These are phyloP conservation scores for Colaptes auratus DNA, from an alignment of 2,113 vertebrate genomes.

Conservation along the genomic window DNA sequence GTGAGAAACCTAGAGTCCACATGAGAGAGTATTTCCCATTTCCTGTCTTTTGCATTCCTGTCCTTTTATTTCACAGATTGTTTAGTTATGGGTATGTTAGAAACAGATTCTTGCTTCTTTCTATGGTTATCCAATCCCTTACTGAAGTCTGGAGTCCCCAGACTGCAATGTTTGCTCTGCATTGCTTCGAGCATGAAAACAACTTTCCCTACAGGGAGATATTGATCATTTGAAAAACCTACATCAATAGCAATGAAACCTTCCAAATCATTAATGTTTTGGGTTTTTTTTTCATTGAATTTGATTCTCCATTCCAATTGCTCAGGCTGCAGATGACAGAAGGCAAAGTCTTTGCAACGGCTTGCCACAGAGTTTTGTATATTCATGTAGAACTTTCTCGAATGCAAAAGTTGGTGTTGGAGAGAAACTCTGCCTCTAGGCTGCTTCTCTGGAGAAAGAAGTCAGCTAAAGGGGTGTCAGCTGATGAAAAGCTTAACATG, in stretches of 20 bases:
- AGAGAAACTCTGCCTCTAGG: background rate
- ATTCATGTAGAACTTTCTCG: background rate
- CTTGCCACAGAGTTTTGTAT: background rate
- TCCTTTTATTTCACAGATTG: background rate
- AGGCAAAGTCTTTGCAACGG: background rate
- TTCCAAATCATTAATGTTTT: background rate
- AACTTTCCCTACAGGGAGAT: background rate
- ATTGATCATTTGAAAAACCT: background rate
- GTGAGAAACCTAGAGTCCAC: background rate
- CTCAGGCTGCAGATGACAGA: background rate
- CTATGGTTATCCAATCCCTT: background rate
- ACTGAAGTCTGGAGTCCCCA: background rate
- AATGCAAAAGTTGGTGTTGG: background rate
- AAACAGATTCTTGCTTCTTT: background rate
- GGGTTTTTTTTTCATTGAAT: background rate
- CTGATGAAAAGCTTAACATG: too few relatives aligned
- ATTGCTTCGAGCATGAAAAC: background rate
- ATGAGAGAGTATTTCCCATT: background rate
- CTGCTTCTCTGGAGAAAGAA: background rate
- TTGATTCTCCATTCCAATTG: background rate
- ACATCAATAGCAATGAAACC: background rate
- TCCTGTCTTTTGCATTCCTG: background rate
- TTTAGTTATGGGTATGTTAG: background rate
- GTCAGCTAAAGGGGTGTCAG: background rate
- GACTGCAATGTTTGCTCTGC: background rate